Conservation (phyloP, 2,113 vertebrate genomes). For the Ailuropoda melanoleuca region DNA sequence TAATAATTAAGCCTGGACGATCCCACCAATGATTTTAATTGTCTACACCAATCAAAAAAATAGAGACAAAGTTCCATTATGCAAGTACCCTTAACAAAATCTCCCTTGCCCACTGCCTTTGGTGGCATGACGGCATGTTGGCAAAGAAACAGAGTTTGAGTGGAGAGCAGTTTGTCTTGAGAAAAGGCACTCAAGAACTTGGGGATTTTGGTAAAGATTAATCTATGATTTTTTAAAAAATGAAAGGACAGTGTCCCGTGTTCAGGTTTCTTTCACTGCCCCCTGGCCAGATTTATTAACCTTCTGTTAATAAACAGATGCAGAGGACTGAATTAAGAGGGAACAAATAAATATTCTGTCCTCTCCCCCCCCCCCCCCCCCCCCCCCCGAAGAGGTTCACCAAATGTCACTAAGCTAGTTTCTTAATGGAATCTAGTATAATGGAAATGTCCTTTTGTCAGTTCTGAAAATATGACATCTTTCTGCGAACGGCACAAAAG, state of each 20-base stretch:
- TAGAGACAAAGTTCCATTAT: background rate
- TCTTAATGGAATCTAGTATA: background rate
- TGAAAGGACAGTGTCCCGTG: background rate
- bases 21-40: slow-evolving; percentile 27
- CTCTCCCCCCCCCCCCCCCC: background rate
- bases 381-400: background rate
- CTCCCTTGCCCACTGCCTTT: fast-evolving
- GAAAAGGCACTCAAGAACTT: background rate
- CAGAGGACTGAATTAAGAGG: slow-evolving; percentile 10
- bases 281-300: slow-evolving; percentile 3
- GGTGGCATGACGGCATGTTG: background rate
- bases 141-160: background rate
- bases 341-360: background rate
- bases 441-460: slow-evolving; percentile 14
- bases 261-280: background rate
- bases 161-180: background rate
- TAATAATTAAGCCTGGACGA: slow-evolving; percentile 43
- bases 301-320: background rate
- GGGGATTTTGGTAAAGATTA: background rate
- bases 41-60: slow-evolving; percentile 6
- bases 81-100: background rate
- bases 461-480: background rate
- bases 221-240: background rate
- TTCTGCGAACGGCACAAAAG: background rate
- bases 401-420: slow-evolving; percentile 27